These are phyloP conservation scores for Bombus terrestris DNA, from an alignment of 1,140 invertebrate species.

Conservation along the genomic window DNA sequence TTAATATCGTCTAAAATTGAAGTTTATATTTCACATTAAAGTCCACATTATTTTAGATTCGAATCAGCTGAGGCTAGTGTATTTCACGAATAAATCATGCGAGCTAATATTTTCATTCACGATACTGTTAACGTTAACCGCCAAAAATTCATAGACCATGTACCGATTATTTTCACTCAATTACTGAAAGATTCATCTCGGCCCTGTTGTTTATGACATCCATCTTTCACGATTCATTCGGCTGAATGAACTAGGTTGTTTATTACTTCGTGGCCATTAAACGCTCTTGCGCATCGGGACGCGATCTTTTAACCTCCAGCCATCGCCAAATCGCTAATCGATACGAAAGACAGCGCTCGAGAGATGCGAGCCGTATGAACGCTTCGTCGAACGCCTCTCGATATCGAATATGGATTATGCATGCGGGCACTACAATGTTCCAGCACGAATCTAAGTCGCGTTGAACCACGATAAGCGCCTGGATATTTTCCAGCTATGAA, in stretches of 20 bases:
- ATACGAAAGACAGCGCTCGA: conserved; percentile 41
- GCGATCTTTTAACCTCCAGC: conserved; percentile 49
- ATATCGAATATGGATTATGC: conserved; percentile 65
- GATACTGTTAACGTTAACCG: not conserved
- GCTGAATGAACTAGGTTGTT: conserved; percentile 23
- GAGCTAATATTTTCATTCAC: not conserved
- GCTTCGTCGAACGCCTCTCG: conserved; percentile 48
- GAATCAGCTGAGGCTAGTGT: not conserved
- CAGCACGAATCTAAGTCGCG: not conserved
- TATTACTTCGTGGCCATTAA: not conserved
- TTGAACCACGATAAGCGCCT: not conserved
- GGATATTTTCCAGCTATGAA: conserved; percentile 24
- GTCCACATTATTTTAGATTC: not conserved
- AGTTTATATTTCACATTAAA: not conserved
- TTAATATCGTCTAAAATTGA: not conserved
- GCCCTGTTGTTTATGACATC: not conserved
- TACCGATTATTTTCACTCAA: not conserved
- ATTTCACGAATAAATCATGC: not conserved
- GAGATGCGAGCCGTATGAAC: conserved; percentile 41
- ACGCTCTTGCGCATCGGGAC: conserved; percentile 5
- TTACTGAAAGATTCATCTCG: not conserved
- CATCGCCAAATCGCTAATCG: conserved; percentile 60
- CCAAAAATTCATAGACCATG: not conserved
- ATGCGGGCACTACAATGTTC: not conserved
- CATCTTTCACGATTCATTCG: conserved; percentile 6